These are phyloP conservation scores for Ceramica pisi DNA, from an alignment of 2,888 invertebrate species.

Conservation along the genomic window DNA sequence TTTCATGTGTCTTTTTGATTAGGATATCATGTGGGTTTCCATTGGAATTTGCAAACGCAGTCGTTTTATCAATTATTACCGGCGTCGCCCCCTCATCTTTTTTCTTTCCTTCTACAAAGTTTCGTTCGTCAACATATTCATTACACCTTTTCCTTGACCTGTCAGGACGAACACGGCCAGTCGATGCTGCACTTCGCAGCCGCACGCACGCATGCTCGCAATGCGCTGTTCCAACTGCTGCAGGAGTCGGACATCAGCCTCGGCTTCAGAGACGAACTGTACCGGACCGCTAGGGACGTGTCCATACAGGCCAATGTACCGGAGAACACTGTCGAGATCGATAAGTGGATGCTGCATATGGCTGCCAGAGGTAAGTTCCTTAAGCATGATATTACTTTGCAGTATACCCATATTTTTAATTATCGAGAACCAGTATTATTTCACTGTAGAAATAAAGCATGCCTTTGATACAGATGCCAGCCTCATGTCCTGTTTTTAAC, in stretches of 20 bases:
- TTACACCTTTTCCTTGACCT: slow-evolving; percentile 25
- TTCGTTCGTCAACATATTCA: background rate
- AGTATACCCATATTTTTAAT: no score
- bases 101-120: background rate
- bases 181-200: slow-evolving; percentile 97
- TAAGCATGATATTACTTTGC: background rate
- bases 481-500: no score
- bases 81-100: background rate
- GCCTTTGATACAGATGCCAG: no score
- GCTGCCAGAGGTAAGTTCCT: slow-evolving; percentile 93
- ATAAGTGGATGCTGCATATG: slow-evolving; percentile 94
- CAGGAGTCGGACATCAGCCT: slow-evolving; percentile 95
- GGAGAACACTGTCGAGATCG: slow-evolving; percentile 95
- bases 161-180: slow-evolving; percentile 96
- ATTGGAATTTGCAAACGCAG: no score
- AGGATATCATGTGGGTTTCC: no score
- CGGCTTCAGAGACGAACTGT: slow-evolving; percentile 96
- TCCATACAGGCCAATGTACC: slow-evolving; percentile 94
- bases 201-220: slow-evolving; percentile 95
- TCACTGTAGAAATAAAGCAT: no score
- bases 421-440: no score
- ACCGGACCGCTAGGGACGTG: slow-evolving; percentile 96
- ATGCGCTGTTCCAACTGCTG: slow-evolving; percentile 95
- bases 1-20: no score
- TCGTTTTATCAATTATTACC: no score